Conservation (phyloP, 1,140 invertebrate species). For the Drosophila jambulina region DNA sequence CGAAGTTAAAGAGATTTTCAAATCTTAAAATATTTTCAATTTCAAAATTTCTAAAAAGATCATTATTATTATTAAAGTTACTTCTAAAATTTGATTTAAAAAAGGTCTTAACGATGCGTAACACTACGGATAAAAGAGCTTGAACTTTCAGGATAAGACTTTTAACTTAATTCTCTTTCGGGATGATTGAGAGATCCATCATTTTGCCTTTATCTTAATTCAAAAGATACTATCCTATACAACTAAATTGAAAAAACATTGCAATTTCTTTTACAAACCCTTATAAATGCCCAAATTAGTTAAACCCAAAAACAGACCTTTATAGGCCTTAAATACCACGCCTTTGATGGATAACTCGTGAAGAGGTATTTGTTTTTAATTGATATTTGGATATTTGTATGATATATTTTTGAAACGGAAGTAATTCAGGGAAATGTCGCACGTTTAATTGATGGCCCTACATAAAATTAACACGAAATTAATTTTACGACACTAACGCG, state of each 20-base stretch:
- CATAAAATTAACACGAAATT: slow-evolving; percentile 85
- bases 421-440: slow-evolving; percentile 76
- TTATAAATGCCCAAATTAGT: background rate
- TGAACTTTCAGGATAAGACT: too few species aligned
- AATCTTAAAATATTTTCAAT: background rate
- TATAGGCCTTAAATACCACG: background rate
- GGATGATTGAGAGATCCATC: background rate
- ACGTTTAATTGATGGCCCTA: slow-evolving; percentile 75
- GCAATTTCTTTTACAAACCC: background rate
- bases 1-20: background rate
- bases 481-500: slow-evolving; percentile 80
- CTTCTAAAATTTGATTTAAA: too few species aligned
- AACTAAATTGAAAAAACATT: background rate
- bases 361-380: slow-evolving; percentile 23
- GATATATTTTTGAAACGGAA: slow-evolving; percentile 66
- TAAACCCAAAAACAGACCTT: background rate
- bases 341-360: slow-evolving; percentile 14
- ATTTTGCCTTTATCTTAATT: too few species aligned
- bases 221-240: too few species aligned
- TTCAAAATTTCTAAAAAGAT: background rate
- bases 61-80: too few species aligned
- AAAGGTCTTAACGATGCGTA: too few species aligned
- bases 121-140: too few species aligned
- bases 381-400: slow-evolving; percentile 6
- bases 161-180: background rate